phyloP scores from a whole-genome alignment of 1,140 invertebrate species.

The Palaemon carinicauda region DNA sequence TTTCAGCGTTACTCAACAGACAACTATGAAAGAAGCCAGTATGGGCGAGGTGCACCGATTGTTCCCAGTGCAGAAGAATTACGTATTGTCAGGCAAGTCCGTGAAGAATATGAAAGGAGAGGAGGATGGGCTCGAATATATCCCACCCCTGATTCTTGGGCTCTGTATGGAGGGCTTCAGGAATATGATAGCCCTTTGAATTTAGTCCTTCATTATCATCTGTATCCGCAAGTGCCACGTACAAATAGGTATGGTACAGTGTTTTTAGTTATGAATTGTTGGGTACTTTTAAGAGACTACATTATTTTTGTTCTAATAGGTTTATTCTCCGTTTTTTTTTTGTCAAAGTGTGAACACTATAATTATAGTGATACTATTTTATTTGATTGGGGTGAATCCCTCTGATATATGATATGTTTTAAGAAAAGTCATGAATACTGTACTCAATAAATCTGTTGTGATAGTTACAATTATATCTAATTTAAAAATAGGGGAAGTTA shows the following conservation, averaged over 20 bases:
- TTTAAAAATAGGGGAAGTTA: no score
- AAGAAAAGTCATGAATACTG: no score
- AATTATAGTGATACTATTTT: no score
- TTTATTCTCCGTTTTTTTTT: no score
- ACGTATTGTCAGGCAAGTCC: constrained; percentile 78
- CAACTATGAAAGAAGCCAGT: constrained; percentile 43
- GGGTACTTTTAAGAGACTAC: no score
- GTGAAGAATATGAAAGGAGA: constrained; percentile 82
- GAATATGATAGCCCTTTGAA: constrained; percentile 77
- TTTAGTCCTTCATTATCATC: constrained; percentile 79
- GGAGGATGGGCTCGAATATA: constrained; percentile 93
- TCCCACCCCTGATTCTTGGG: constrained; percentile 86
- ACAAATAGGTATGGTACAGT: constrained; percentile 44
- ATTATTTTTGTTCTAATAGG: no score
- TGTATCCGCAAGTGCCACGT: constrained; percentile 71
- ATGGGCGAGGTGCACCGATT: constrained; percentile 18
- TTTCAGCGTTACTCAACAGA: constrained; percentile 55
- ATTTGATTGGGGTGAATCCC: no score
- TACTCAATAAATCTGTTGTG: no score
- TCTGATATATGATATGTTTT: no score
- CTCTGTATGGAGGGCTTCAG: constrained; percentile 64
- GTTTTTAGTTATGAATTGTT: not conserved
- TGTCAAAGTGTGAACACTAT: no score
- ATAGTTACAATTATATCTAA: no score
- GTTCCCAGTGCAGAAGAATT: constrained; percentile 77